phyloP scores from a whole-genome alignment of 2,797 vertebrate species.

The Sebastes matsubarae region DNA sequence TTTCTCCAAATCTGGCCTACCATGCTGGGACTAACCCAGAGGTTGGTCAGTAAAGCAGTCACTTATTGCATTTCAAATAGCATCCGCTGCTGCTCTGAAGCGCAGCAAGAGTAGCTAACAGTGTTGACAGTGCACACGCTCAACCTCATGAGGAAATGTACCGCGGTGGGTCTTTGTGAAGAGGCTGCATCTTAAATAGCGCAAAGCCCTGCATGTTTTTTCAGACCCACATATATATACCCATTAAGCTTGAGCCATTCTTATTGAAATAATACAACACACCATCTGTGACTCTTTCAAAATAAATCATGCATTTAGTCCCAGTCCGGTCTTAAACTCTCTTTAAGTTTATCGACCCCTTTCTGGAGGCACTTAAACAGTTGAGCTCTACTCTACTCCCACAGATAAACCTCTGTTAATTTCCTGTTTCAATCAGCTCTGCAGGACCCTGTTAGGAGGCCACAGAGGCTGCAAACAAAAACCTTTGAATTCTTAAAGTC shows the following conservation, averaged over 20 bases:
- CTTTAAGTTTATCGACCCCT: constrained; percentile 37
- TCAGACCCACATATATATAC: constrained; percentile 7
- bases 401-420: constrained; percentile 25
- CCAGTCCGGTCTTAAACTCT: constrained; percentile 38
- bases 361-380: constrained; percentile 72
- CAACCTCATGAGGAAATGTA: constrained; percentile 58
- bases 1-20: constrained; percentile 35
- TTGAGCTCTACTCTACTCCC: constrained; percentile 27
- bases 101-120: constrained; percentile 29
- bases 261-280: constrained; percentile 36
- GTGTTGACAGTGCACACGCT: constrained; percentile 47
- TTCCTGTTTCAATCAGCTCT: constrained; percentile 20
- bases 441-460: constrained; percentile 1
- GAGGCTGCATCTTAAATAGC: constrained; percentile 20
- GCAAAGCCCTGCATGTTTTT: constrained; percentile 14
- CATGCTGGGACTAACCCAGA: constrained; percentile 24
- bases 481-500: constrained; percentile 12
- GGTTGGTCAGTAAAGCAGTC: constrained; percentile 65
- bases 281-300: constrained; percentile 27
- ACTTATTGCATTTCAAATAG: constrained; percentile 73
- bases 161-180: constrained; percentile 28
- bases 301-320: constrained; percentile 46
- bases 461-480: constrained; percentile 7
- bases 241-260: constrained; percentile 4
- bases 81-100: constrained; percentile 38